Conservation (phyloP, 2,888 invertebrate species). For the Campoplex nolae region DNA sequence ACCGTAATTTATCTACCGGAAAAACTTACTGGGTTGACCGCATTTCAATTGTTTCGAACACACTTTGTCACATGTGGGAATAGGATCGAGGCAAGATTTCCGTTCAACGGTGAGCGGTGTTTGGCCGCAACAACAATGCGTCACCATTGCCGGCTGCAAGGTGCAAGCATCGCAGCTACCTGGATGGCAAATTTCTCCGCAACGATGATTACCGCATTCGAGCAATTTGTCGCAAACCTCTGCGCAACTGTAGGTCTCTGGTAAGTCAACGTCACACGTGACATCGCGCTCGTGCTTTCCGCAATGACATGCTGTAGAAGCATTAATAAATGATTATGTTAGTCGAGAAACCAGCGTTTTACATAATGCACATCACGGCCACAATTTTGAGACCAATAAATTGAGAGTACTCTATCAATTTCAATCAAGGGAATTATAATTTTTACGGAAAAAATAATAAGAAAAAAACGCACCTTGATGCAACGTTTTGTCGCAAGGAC, state of each 20-base stretch:
- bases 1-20: background rate
- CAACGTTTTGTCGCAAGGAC: slow-evolving; percentile 88
- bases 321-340: slow-evolving; percentile 2
- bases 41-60: slow-evolving; percentile 84
- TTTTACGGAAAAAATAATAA: background rate
- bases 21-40: slow-evolving; percentile 83
- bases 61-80: slow-evolving; percentile 91
- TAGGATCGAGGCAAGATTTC: slow-evolving; percentile 91
- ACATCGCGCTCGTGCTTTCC: slow-evolving; percentile 87
- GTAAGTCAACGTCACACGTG: slow-evolving; percentile 87
- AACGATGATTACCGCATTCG: slow-evolving; percentile 90
- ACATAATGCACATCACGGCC: background rate
- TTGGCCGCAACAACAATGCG: slow-evolving; percentile 92
- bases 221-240: slow-evolving; percentile 87
- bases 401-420: background rate
- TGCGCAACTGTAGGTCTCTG: slow-evolving; percentile 87
- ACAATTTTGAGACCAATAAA: background rate
- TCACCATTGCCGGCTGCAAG: slow-evolving; percentile 87
- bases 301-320: slow-evolving; percentile 89
- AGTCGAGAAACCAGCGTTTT: background rate
- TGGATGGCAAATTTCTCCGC: slow-evolving; percentile 89
- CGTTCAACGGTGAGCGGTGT: slow-evolving; percentile 86
- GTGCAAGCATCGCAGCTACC: slow-evolving; percentile 89
- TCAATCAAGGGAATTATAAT: background rate
- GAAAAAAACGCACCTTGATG: slow-evolving; percentile 86